Conservation (phyloP, 1,140 invertebrate genomes). For the Aphelinus certus region DNA sequence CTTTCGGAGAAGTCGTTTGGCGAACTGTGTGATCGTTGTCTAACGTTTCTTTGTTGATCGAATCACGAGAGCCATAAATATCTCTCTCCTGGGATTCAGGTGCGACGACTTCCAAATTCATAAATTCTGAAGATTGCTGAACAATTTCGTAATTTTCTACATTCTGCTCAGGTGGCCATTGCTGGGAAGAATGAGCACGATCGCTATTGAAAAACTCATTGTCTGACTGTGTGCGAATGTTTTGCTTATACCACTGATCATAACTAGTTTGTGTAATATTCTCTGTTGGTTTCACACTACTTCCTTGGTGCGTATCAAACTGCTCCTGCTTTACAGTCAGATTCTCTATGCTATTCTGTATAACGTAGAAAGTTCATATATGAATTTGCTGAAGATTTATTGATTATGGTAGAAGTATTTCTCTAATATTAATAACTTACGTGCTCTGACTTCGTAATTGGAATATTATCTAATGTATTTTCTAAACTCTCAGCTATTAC, state of each 20-base stretch:
- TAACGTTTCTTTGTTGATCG: slow-evolving; percentile 60
- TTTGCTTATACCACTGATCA: slow-evolving; percentile 63
- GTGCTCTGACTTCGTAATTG: slow-evolving; percentile 40
- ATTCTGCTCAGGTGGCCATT: slow-evolving; percentile 51
- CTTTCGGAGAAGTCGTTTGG: slow-evolving; percentile 41
- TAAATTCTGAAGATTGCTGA: slow-evolving; percentile 56
- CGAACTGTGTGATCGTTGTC: slow-evolving; percentile 56
- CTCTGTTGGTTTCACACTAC: slow-evolving; percentile 26
- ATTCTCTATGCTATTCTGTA: slow-evolving; percentile 20
- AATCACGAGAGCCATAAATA: slow-evolving; percentile 59
- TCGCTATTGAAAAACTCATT: slow-evolving; percentile 49
- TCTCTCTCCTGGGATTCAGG: slow-evolving; percentile 53
- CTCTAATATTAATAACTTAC: slow-evolving; percentile 21
- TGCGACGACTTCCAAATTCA: slow-evolving; percentile 59
- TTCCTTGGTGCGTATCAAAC: slow-evolving; percentile 12
- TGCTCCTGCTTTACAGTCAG: slow-evolving; percentile 6
- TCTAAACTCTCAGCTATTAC: slow-evolving; percentile 25
- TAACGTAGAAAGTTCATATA: not conserved
- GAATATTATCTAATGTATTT: slow-evolving; percentile 45
- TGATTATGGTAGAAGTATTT: not conserved
- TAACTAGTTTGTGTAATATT: slow-evolving; percentile 51
- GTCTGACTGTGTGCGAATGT: slow-evolving; percentile 38
- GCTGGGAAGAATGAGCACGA: slow-evolving; percentile 38
- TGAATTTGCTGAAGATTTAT: not conserved
- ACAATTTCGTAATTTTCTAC: slow-evolving; percentile 63